Percentiles rank a stretch among this genome's conserved stretches.
phyloP scores from a whole-genome alignment of 2,888 invertebrate genomes.

The Graphium colonna region DNA sequence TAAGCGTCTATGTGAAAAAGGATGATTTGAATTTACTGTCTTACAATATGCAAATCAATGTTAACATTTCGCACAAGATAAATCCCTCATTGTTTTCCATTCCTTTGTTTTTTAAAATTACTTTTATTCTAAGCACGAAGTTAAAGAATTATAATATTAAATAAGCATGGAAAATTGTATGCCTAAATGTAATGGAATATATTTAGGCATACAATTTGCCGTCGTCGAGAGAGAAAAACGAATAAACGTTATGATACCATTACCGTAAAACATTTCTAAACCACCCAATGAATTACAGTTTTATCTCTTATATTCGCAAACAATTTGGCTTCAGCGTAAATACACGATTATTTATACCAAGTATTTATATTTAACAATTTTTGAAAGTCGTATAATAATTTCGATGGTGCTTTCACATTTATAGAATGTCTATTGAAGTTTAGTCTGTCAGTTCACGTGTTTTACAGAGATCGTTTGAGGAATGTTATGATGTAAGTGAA shows the following conservation, averaged over 20 bases:
- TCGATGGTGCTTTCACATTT: background rate
- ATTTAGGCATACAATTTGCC: conserved; percentile 6
- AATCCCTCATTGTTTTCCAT: no score
- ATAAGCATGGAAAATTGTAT: no score
- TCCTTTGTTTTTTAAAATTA: no score
- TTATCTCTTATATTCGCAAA: conserved; percentile 6
- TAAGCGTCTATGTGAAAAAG: no score
- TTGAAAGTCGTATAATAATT: conserved; percentile 2
- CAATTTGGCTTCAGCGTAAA: conserved; percentile 13
- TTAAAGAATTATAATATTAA: no score
- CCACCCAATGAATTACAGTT: conserved; percentile 9
- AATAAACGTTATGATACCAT: conserved; percentile 4
- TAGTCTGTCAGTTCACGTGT: no score
- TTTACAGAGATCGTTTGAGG: background rate
- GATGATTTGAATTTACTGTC: no score
- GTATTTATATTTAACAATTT: conserved; percentile 1
- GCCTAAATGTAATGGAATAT: no score
- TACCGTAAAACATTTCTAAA: conserved; percentile 3
- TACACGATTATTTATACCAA: conserved; percentile 9
- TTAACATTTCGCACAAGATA: no score
- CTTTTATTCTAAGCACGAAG: no score
- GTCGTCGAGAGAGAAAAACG: background rate
- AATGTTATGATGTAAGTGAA: background rate
- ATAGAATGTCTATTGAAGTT: background rate
- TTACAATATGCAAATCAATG: no score